Conservation (phyloP, 2,888 invertebrate species). For the Oscheius sp. region DNA sequence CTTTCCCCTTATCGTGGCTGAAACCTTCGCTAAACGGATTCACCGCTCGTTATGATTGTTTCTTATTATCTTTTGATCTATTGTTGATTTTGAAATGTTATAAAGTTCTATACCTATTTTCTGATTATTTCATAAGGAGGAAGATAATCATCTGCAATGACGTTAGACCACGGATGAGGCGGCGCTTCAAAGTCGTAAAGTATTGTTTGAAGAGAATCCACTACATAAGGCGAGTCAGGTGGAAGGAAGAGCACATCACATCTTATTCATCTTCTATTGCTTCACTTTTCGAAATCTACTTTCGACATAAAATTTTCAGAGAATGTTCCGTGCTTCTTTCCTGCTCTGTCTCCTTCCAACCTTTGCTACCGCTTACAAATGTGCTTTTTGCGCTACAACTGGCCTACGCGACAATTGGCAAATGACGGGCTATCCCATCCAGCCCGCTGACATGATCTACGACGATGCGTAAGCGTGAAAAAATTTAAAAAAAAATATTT, state of each 20-base stretch:
- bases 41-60: neutral
- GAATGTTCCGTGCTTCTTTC: neutral
- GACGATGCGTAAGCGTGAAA: neutral
- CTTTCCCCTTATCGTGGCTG: slow-evolving; percentile 92
- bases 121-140: neutral
- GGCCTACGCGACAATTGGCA: neutral
- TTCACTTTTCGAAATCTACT: no score
- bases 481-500: neutral
- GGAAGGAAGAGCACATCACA: neutral
- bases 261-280: neutral
- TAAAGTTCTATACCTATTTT: neutral
- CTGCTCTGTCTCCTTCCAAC: neutral
- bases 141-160: neutral
- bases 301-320: no score
- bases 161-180: slow-evolving; percentile 27
- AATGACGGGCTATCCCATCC: slow-evolving; percentile 8
- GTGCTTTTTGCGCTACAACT: neutral
- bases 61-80: neutral
- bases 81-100: slow-evolving; percentile 17
- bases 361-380: neutral
- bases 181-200: slow-evolving; percentile 23
- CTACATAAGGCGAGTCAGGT: slow-evolving; percentile 12
- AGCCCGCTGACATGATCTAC: neutral
- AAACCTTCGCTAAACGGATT: slow-evolving; percentile 85
- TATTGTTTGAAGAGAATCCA: slow-evolving; percentile 22